Evolutionary conservation across 2,888 invertebrate genomes (phyloP), one percentile per base, ranked within the genome.

Genomic region (Stenotaenia linearis): DNA sequence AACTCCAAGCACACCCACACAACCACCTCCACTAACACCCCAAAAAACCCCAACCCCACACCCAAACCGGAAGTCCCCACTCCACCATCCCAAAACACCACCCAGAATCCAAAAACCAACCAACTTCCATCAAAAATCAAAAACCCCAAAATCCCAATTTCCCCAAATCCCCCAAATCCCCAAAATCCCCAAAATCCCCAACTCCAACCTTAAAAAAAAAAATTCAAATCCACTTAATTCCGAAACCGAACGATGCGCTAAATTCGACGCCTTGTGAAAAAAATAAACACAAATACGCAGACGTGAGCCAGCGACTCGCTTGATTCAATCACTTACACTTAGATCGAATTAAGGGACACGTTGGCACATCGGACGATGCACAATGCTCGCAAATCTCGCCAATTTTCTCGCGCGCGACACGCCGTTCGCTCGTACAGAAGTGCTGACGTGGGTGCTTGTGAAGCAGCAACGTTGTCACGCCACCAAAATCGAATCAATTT

Each of bases 401-500:
- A 75, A 75, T 75, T 75, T 75, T 75, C 32, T 35, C 75, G 32
- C 75, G 21, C 10, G 75, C 75, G 75, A 37, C 75, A 61, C 61
- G 61, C 23, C 61, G 15, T n/a, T 45, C 45, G n/a, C 37, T 18
- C 1, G 10, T 3, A 61, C 61, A 61, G 32, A 75, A 75, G 35
- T 75, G 75, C 75, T 75, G 75, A 75, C 75, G 75, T 75, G 37
- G 75, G 10, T 32, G 74, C 28, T 21, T 35, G 15, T 7, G 75
- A n/a, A 30, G n/a, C 3, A 32, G 18, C 23, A 35, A 15, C 32
- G 18, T 75, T 75, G 35, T 37, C 75, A 37, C 37, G 75, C 21
- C 75, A 30, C 75, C 37, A n/a, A 75, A 75, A 75, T 75, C 75
- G 75, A 75, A 75, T 75, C 75, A 75, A 75, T 75, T 75, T 75